Percentiles rank a stretch among this genome's conserved stretches.
Conservation (phyloP, 2,113 vertebrate species). For the Osmerus mordax region DNA sequence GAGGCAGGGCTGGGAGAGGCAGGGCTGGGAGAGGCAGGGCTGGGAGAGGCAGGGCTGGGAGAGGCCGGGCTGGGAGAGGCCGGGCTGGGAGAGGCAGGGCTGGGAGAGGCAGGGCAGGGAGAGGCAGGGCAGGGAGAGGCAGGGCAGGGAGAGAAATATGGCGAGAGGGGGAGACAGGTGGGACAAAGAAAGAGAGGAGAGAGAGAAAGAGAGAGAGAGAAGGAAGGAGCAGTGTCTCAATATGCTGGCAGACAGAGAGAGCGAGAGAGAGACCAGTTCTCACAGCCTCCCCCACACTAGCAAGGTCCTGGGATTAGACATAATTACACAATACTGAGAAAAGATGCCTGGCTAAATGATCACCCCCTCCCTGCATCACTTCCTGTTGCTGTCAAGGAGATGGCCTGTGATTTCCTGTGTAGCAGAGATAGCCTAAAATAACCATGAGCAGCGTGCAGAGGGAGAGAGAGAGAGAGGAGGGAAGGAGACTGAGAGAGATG, state of each 20-base stretch:
- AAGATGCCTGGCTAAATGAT: slow-evolving; percentile 60
- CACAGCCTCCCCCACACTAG: slow-evolving; percentile 57
- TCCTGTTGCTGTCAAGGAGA: slow-evolving; percentile 53
- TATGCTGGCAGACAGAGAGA: slow-evolving; percentile 57
- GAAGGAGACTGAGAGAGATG: neutral
- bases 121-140: too few species aligned
- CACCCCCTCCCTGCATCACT: slow-evolving; percentile 59
- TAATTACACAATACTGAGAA: slow-evolving; percentile 67
- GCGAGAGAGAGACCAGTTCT: slow-evolving; percentile 26
- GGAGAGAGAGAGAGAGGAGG: slow-evolving; percentile 2
- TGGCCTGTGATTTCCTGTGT: slow-evolving; percentile 51
- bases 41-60: too few species aligned
- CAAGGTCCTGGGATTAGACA: slow-evolving; percentile 62
- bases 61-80: too few species aligned
- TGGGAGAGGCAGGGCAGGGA: too few species aligned
- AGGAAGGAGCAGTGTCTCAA: too few species aligned
- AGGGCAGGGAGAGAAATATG: too few species aligned
- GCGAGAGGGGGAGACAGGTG: slow-evolving; percentile 6
- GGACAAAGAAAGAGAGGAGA: slow-evolving; percentile 38
- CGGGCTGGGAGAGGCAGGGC: too few species aligned
- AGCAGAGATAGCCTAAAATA: slow-evolving; percentile 34
- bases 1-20: too few species aligned
- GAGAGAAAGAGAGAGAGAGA: slow-evolving; percentile 48
- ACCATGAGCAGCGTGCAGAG: neutral
- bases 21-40: too few species aligned